Base-by-base conservation (phyloP, 2,888 invertebrate species). In the Microdon myrmicae region DNA sequence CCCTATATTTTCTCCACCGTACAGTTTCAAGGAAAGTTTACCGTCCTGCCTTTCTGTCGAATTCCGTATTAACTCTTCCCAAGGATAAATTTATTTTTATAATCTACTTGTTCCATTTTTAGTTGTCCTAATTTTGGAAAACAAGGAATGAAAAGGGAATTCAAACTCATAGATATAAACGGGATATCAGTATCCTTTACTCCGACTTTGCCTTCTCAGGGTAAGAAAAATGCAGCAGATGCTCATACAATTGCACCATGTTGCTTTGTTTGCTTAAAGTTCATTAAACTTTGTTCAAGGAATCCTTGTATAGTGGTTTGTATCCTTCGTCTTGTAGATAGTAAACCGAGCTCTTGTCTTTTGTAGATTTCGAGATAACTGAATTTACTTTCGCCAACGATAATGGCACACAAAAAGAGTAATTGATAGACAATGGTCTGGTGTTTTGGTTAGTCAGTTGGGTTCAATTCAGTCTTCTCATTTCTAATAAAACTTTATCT, bases 281-380 rank as follows among this genome's bases (percentile, higher is more conserved):
- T 51, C 34, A 43, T 43, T 41, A 35, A 51, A 51, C 51, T 51
- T 51, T 51, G 20, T 35, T 22, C 34, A 51, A 41, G 26, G 31
- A 29, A 31, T 38, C 7, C 10, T n/a, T 28, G 3, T 5, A 31
- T 10, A 48, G 38, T 48, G 10, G 9, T 7, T 13, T 22, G 17
- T 19, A 2, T 37, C 12, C 10, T 12, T n/a, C 32, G n/a, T n/a
- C 8, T 20, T 3, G n/a, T 17, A 28, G 10, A 35, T 35, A 19
- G 41, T 4, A 41, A 12, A 14, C 19, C 17, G 14, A 10, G 20
- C 25, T 26, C 34, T 49, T 32, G 31, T 22, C 31, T 48, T 44
- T 43, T 22, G 14, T 22, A 43, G 41, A 41, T 41, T 51, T 51
- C 16, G 43, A 34, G 51, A 51, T 51, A 41, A 51, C 51, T 51